Base-by-base conservation (phyloP, 2,113 vertebrate species). In the Maylandia zebra region DNA sequence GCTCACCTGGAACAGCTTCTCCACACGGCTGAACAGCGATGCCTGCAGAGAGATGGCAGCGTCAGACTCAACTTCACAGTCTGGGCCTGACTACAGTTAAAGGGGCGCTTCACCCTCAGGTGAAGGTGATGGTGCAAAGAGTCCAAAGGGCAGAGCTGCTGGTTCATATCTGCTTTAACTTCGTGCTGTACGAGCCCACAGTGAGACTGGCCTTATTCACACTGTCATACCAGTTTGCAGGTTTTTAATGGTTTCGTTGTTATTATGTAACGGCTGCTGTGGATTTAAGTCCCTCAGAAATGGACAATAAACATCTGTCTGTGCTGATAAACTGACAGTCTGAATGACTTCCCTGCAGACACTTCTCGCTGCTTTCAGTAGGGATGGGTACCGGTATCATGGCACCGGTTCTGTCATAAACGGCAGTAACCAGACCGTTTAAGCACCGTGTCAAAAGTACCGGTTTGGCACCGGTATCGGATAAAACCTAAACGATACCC, bases 1-100 rank as follows among this genome's bases (percentile, higher is more conserved):
- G 95, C 97, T 98, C 64, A 90, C 95, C 95, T 97, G 96, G 88
- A 99, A 98, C 92, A 99, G 95, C 95, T 95, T 95, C 92, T 98
- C 97, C 95, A 99, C 94, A 22, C 97, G 98, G 92, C 95, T 95
- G 87, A 96, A 91, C 92, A 98, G 96, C 2, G 94, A 93, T 91
- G 93, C 95, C 99, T 99, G 83, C 9, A 91, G 56, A 76, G 48
- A 56, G 19, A 55, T 2, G 74, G 32, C 78, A 71, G 78, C 7
- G 7, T 10, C 13, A 27, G 14, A 5, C 22, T 27, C 71, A 30
- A 27, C 43, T 3, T 48, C 43, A 30, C 12, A 30, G 38, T 32
- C 71, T 43, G 38, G 6, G 24, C 43, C 9, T 30, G 71, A 10
- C 69, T 45, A 27, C 22, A 45, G 13, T 27, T 74, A 48, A 2